Evolutionary conservation across 2,888 invertebrate genomes (phyloP), one percentile per base, ranked within the genome.

Genomic region (Ophion slaviceki): DNA sequence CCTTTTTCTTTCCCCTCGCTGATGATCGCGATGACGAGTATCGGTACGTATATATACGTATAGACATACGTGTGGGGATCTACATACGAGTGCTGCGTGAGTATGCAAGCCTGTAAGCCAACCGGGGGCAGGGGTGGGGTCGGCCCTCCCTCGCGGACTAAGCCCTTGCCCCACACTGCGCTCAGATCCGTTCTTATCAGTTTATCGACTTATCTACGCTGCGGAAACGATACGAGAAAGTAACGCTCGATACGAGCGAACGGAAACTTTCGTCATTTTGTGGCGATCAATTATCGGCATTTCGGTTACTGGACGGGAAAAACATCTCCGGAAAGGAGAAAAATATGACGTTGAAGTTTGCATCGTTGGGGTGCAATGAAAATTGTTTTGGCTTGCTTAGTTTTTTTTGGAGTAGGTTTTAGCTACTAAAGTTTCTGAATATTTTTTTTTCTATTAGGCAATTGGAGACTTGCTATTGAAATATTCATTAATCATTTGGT

Each of bases 161-260:
- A 71, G 36, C 7, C 62, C 59, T n/a, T 68, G 68, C 53, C 20
- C 79, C 74, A 17, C 71, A n/a, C 53, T 62, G n/a, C 53, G 47
- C 57, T 67, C 53, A 59, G 53, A 67, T 76, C 70, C 66, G 71
- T 80, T 71, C 47, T 82, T 82, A 82, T 80, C 82, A 82, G 79
- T 82, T 81, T 85, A 82, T 85, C 85, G 85, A 82, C 75, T 82
- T 85, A 85, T 85, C 85, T 80, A 53, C 79, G 72, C 71, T 79
- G 75, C 82, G 85, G 67, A 79, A 75, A 84, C 75, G 83, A 80
- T 75, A 82, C 78, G 64, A 70, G 75, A 70, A 78, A 75, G 79
- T 75, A 82, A 64, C 64, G 59, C 57, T 64, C 62, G 84, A 82
- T 78, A 68, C n/a, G 36, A 47, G 53, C 62, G n/a, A 53, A 11